Evolutionary conservation across 2,113 vertebrate species (phyloP).

Genomic region (Prochilodus magdalenae): DNA sequence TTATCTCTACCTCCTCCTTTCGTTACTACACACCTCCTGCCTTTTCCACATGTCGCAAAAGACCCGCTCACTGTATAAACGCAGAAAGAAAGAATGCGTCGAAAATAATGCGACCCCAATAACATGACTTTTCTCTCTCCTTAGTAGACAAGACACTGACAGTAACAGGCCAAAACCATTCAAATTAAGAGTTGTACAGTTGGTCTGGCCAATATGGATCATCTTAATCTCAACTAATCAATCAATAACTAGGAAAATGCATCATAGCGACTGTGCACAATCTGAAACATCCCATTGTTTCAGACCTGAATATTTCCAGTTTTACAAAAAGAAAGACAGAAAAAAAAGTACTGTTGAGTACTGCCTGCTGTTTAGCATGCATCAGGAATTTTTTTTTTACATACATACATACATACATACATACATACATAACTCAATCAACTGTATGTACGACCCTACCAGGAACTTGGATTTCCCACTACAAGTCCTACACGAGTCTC

Average conservation of each 20-base stretch:
- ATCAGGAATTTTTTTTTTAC: too few relatives aligned
- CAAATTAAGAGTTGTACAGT: not conserved
- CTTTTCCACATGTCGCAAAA: not conserved
- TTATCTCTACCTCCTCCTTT: not conserved
- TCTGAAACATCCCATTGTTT: too few relatives aligned
- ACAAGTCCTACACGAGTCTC: not conserved
- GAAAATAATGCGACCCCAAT: not conserved
- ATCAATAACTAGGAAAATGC: too few relatives aligned
- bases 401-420: too few relatives aligned
- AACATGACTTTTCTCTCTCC: not conserved
- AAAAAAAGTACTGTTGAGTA: not conserved
- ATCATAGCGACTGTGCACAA: too few relatives aligned
- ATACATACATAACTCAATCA: too few relatives aligned
- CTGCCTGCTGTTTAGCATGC: too few relatives aligned
- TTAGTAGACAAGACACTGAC: not conserved
- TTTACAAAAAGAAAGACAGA: too few relatives aligned
- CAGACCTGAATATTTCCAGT: too few relatives aligned
- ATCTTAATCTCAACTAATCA: not conserved
- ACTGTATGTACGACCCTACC: not conserved
- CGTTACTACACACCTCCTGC: not conserved
- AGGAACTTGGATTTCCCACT: not conserved
- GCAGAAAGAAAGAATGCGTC: not conserved
- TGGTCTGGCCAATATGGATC: not conserved
- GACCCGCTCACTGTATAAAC: not conserved
- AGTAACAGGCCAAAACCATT: not conserved